Percentiles rank a stretch among this genome's conserved stretches.
phyloP scores from a whole-genome alignment of 2,113 vertebrate species.

The Peromyscus polionotus region DNA sequence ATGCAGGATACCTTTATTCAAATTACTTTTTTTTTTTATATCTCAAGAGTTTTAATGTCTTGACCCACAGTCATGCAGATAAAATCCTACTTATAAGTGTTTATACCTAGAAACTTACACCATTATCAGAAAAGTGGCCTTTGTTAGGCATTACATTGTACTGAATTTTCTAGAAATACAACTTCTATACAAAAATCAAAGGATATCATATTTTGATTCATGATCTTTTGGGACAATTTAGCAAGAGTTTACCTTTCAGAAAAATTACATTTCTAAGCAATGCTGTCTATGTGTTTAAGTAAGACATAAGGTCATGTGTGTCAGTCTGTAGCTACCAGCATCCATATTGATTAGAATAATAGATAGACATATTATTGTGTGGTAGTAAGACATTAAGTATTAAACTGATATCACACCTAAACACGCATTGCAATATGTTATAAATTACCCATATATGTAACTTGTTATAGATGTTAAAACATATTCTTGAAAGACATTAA shows the following conservation, averaged over 20 bases:
- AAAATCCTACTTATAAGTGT: constrained; percentile 59
- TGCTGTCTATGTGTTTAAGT: constrained; percentile 7
- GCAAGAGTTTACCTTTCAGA: background rate
- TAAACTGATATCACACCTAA: constrained; percentile 2
- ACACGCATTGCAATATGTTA: background rate
- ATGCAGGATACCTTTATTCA: background rate
- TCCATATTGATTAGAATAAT: constrained; percentile 40
- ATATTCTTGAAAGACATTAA: constrained; percentile 52
- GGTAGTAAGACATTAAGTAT: background rate
- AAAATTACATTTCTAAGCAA: constrained; percentile 35
- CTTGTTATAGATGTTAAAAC: constrained; percentile 9
- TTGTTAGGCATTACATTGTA: background rate
- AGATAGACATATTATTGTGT: background rate
- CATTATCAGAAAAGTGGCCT: background rate
- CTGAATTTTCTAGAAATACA: constrained; percentile 59
- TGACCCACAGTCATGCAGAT: background rate
- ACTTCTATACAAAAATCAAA: constrained; percentile 50
- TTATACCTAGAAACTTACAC: constrained; percentile 34
- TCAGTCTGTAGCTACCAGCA: background rate
- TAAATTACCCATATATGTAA: constrained; percentile 5
- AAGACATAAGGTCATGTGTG: background rate
- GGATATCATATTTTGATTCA: constrained; percentile 2
- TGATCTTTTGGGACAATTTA: background rate
- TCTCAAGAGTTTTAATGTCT: constrained; percentile 25
- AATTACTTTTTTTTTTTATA: background rate